Evolutionary conservation across 2,113 vertebrate species (phyloP), one percentile per base, ranked within the genome.

Genomic region (Pomatorhinus ruficollis): DNA sequence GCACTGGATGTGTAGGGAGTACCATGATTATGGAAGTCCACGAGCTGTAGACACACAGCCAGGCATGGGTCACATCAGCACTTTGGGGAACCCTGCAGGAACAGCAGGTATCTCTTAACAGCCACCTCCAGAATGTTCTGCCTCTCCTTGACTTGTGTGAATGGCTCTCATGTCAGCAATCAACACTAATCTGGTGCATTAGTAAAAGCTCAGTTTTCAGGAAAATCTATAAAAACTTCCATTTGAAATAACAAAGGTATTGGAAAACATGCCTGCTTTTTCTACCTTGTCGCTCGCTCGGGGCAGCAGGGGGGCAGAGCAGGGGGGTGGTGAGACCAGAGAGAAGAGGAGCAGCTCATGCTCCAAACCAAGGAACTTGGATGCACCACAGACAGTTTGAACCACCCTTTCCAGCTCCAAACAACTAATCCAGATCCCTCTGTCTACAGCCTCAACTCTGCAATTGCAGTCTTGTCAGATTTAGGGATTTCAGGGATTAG

Each of bases 161-260:
- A 6, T 1, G 8, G 70, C 75, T 89, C 75, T 82, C 56, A 2
- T 45, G 63, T 72, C 83, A 83, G 89, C 87, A 52, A 83, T 59
- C 87, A 92, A 28, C 49, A 5, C 95, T 97, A 97, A 97, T 96
- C 39, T 5, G 69, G 33, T 22, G 39, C 15, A 81, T 96, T 86
- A 95, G 95, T 11, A 31, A 82, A 96, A 96, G 71, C 94, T 96
- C 97, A 91, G 85, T 90, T 89, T 94, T 89, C 75, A 37, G 91
- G 66, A 75, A 93, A 96, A 96, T 94, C 87, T 95, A 97, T 97
- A 90, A 61, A 87, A 90, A 60, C 65, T 78, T 80, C 82, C 72
- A 83, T 64, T 89, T 47, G 30, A n/a, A 94, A 42, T 56, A 80
- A 95, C 69, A 52, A 85, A 64, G 0, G 33, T 37, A 87, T 83